These are phyloP conservation scores for Cyphomyrus discorhynchus DNA, from an alignment of 2,113 vertebrate species.

Conservation along the genomic window DNA sequence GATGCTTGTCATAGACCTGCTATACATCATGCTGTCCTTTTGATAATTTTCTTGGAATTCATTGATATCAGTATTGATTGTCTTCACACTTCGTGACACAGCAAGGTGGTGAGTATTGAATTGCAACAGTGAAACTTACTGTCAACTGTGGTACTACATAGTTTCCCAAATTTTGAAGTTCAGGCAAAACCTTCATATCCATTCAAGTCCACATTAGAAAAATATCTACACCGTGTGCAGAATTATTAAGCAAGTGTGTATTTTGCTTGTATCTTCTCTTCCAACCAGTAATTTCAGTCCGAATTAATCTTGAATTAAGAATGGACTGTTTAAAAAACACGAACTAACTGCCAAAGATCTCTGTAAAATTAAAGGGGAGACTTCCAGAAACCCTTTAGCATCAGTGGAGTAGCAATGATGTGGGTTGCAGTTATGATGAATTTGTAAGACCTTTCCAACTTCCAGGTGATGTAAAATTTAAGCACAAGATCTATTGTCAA, in stretches of 20 bases:
- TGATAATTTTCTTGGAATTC: not conserved
- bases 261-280: not conserved
- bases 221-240: not conserved
- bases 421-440: not conserved
- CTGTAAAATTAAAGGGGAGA: not conserved
- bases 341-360: no score
- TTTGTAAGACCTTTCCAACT: not conserved
- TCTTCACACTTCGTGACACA: not conserved
- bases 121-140: not conserved
- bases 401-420: not conserved
- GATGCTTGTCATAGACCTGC: not conserved
- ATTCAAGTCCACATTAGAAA: not conserved
- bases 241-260: not conserved
- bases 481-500: not conserved
- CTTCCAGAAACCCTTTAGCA: not conserved
- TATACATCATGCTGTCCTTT: not conserved
- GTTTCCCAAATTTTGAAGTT: not conserved
- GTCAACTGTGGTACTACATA: not conserved
- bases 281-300: not conserved
- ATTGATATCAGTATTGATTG: not conserved
- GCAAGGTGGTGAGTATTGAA: not conserved
- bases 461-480: not conserved
- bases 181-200: not conserved
- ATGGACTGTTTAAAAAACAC: no score
- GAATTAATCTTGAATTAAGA: no score